phyloP scores from a whole-genome alignment of 2,888 invertebrate genomes.

The Macrostomum cliftonense region DNA sequence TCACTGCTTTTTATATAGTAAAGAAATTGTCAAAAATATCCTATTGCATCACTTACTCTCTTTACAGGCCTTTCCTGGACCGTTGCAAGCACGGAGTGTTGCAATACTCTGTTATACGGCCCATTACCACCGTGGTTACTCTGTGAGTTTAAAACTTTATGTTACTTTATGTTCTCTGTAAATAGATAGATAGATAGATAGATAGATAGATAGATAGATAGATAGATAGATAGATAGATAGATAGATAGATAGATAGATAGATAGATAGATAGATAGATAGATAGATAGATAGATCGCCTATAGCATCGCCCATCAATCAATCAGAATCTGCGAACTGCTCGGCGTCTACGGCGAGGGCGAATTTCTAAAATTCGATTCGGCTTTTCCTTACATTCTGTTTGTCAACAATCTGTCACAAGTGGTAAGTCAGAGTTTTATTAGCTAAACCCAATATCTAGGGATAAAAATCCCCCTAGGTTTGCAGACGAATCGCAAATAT shows the following conservation, averaged over 20 bases:
- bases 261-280: background rate
- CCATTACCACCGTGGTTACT: constrained; percentile 68
- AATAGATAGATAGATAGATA: background rate
- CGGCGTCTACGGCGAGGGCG: constrained; percentile 73
- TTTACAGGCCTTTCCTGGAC: constrained; percentile 63
- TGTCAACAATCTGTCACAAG: constrained; percentile 74
- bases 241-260: too few species aligned
- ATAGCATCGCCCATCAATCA: background rate
- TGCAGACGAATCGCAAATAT: background rate
- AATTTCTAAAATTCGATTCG: constrained; percentile 51
- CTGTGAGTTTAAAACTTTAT: constrained; percentile 48
- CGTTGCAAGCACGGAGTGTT: constrained; percentile 87
- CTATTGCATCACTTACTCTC: too few species aligned
- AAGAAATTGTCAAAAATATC: too few species aligned
- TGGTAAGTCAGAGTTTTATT: constrained; percentile 41
- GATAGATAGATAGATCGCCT: background rate
- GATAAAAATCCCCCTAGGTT: background rate
- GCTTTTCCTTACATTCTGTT: constrained; percentile 76
- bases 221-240: background rate
- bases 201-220: background rate
- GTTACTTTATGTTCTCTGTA: too few species aligned
- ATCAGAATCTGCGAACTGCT: constrained; percentile 59
- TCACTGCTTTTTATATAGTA: too few species aligned
- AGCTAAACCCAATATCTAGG: background rate
- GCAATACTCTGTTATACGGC: constrained; percentile 77